Percentiles rank a stretch among this genome's conserved stretches.
phyloP scores from a whole-genome alignment of 1,140 invertebrate species.

The Thaumatotibia leucotreta region DNA sequence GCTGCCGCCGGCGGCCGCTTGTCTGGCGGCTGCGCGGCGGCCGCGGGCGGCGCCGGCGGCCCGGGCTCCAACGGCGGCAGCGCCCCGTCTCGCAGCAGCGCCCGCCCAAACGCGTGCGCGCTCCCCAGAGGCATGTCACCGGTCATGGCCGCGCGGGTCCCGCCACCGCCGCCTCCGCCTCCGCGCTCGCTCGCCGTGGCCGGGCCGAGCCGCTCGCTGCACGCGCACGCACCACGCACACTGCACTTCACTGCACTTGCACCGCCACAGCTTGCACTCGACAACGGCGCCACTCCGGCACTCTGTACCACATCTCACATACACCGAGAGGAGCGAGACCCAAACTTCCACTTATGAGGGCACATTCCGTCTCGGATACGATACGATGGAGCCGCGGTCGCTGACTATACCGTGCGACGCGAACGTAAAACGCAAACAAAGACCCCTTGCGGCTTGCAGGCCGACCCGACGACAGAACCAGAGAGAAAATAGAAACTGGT shows the following conservation, averaged over 20 bases:
- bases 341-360: conserved; percentile 68
- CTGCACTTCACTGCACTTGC: conserved; percentile 74
- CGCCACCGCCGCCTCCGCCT: conserved; percentile 58
- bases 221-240: conserved; percentile 62
- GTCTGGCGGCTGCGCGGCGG: conserved; percentile 62
- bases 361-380: conserved; percentile 67
- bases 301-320: conserved; percentile 69
- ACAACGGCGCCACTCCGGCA: conserved; percentile 62
- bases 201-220: conserved; percentile 51
- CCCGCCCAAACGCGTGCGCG: conserved; percentile 70
- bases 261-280: conserved; percentile 36
- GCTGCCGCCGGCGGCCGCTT: conserved; percentile 82
- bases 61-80: conserved; percentile 66
- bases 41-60: conserved; percentile 57
- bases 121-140: conserved; percentile 71
- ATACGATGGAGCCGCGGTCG: conserved; percentile 53
- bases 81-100: conserved; percentile 67
- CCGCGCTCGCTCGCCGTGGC: conserved; percentile 70
- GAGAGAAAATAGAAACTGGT: conserved; percentile 77
- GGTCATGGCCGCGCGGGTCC: conserved; percentile 69
- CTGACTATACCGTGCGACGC: conserved; percentile 65
- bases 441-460: conserved; percentile 63
- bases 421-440: conserved; percentile 76
- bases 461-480: conserved; percentile 69
- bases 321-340: conserved; percentile 62